A percentile compares a stretch with the other conserved stretches of the same genome.
Conservation (phyloP, 2,888 invertebrate species). For the Polyommatus iphigenia region DNA sequence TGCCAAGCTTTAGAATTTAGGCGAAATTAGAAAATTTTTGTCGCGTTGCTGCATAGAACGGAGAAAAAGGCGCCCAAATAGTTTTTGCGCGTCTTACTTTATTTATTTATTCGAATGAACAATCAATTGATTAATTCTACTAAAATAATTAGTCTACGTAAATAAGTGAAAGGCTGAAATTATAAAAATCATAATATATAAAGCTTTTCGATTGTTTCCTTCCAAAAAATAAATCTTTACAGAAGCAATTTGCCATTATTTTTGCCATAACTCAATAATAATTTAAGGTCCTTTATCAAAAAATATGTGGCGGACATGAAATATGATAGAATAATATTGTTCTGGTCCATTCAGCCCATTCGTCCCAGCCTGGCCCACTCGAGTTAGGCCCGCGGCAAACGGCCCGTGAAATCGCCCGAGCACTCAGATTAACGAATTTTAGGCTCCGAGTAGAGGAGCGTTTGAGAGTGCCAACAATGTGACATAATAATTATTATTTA, state of each 20-base stretch:
- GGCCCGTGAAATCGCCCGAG: constrained; percentile 19
- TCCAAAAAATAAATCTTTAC: neutral
- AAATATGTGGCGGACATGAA: neutral
- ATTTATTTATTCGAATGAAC: no score
- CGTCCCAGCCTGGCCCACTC: neutral
- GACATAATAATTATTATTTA: no score
- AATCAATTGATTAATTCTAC: no score
- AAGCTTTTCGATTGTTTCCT: neutral
- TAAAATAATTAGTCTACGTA: neutral
- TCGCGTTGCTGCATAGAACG: no score
- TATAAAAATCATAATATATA: neutral
- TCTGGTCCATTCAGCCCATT: neutral
- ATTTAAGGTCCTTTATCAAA: constrained; percentile 6
- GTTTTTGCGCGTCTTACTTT: no score
- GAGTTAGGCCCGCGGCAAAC: neutral
- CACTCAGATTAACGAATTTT: neutral
- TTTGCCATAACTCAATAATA: neutral
- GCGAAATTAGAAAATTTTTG: neutral
- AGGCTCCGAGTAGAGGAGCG: neutral
- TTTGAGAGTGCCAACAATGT: neutral
- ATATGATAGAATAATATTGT: constrained; percentile 13
- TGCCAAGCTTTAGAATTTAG: neutral
- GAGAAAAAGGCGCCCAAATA: no score
- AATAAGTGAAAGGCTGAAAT: neutral
- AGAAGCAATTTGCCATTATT: constrained; percentile 9